phyloP scores from a whole-genome alignment of 2,888 invertebrate genomes.

The Aricia artaxerxes region DNA sequence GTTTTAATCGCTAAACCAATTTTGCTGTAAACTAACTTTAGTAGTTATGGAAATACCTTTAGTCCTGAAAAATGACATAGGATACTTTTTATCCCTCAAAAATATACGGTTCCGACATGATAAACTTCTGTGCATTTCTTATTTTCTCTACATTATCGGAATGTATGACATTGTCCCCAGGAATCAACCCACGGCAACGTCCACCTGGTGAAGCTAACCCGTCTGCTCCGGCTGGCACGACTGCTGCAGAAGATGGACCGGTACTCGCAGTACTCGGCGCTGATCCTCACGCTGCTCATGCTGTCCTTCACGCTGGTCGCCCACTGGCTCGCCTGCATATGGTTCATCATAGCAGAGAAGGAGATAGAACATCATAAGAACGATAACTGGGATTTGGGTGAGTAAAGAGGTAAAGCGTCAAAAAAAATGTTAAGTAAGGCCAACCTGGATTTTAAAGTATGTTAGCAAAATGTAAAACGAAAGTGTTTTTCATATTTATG shows the following conservation, averaged over 20 bases:
- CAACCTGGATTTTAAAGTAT: too few relatives aligned
- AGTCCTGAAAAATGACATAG: too few relatives aligned
- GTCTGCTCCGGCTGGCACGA: slow-evolving; percentile 92
- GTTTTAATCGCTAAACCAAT: too few relatives aligned
- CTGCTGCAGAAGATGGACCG: slow-evolving; percentile 97
- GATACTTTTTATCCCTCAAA: too few relatives aligned
- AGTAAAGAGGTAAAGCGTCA: slow-evolving; percentile 44
- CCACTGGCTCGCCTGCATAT: slow-evolving; percentile 98
- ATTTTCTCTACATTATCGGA: too few relatives aligned
- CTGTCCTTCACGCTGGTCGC: slow-evolving; percentile 95
- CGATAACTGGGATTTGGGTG: slow-evolving; percentile 91
- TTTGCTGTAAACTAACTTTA: too few relatives aligned
- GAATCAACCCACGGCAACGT: slow-evolving; percentile 88
- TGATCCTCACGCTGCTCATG: slow-evolving; percentile 96
- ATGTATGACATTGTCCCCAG: slow-evolving; percentile 56
- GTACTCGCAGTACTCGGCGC: slow-evolving; percentile 97
- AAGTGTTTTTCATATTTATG: too few relatives aligned
- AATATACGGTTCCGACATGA: too few relatives aligned
- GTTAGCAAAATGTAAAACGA: too few relatives aligned
- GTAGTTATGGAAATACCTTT: too few relatives aligned
- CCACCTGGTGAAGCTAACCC: slow-evolving; percentile 95
- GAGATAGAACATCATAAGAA: slow-evolving; percentile 88
- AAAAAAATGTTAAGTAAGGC: not conserved
- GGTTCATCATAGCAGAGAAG: slow-evolving; percentile 97
- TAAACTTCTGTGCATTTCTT: too few relatives aligned